Conservation (phyloP, 2,113 vertebrate species). For the Pedetes capensis region DNA sequence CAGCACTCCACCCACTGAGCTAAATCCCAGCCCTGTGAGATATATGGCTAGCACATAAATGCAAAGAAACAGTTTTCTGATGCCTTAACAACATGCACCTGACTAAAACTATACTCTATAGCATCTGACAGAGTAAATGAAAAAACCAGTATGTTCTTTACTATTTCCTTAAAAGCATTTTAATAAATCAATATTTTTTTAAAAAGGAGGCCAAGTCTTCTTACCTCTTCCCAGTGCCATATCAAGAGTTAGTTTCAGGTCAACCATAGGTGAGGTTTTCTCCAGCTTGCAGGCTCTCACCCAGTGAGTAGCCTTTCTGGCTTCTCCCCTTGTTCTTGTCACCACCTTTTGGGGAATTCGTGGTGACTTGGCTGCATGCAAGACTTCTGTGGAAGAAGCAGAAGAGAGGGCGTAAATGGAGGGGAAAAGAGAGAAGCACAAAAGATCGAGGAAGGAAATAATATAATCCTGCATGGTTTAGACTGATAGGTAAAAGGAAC, state of each 20-base stretch:
- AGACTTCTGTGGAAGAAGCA: background rate
- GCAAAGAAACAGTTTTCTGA: background rate
- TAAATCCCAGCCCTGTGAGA: too few relatives aligned
- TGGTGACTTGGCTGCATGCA: too few relatives aligned
- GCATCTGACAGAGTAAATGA: background rate
- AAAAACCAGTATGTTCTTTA: background rate
- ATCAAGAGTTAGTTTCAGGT: background rate
- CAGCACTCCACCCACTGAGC: too few relatives aligned
- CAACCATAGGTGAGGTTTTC: background rate
- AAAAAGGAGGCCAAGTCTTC: background rate
- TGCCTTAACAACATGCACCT: background rate
- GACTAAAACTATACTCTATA: background rate
- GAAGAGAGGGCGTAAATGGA: too few relatives aligned
- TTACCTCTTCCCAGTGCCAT: background rate
- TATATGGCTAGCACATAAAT: background rate
- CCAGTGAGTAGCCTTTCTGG: background rate
- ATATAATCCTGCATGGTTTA: background rate
- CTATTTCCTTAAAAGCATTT: background rate
- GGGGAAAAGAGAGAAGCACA: background rate
- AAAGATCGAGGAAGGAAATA: too few relatives aligned
- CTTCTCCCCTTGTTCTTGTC: background rate
- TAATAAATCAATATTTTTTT: background rate
- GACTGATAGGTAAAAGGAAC: background rate
- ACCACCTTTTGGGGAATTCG: background rate
- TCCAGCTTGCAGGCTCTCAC: background rate